These are phyloP conservation scores for Hydrocynus forskahlii DNA, from an alignment of 2,797 vertebrate genomes.

Conservation along the genomic window DNA sequence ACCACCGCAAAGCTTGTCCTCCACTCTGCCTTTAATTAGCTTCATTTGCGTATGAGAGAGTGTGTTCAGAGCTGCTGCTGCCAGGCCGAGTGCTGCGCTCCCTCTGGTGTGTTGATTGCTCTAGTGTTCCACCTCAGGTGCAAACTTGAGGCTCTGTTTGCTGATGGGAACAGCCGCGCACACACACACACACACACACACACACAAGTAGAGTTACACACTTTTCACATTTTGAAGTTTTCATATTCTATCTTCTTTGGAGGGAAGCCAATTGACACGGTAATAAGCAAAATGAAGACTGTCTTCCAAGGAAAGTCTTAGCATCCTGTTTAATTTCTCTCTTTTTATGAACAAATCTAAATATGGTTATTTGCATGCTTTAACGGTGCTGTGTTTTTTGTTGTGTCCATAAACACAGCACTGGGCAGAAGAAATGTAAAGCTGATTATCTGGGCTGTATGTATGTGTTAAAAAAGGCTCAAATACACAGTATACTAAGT, in stretches of 20 bases:
- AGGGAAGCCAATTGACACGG: not conserved
- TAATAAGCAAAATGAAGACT: not conserved
- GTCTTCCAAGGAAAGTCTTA: not conserved
- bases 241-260: not conserved
- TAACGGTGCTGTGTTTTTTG: not conserved
- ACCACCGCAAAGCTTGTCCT: not conserved
- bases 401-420: too few species aligned
- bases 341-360: not conserved
- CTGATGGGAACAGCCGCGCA: constrained; percentile 11
- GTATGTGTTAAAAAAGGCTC: too few species aligned
- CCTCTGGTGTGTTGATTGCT: constrained; percentile 46
- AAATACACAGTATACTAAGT: too few species aligned
- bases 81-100: constrained; percentile 34
- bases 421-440: too few species aligned
- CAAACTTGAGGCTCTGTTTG: not conserved
- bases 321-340: not conserved
- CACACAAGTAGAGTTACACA: not conserved
- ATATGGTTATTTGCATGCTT: not conserved
- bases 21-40: constrained; percentile 36
- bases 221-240: not conserved
- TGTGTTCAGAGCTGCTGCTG: constrained; percentile 24
- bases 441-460: too few species aligned
- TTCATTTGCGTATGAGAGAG: constrained; percentile 44
- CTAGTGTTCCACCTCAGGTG: constrained; percentile 8
- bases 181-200: not conserved